Percentiles rank a stretch among this genome's conserved stretches.
phyloP scores from a whole-genome alignment of 2,888 invertebrate genomes.

The Melipona bicolor region DNA sequence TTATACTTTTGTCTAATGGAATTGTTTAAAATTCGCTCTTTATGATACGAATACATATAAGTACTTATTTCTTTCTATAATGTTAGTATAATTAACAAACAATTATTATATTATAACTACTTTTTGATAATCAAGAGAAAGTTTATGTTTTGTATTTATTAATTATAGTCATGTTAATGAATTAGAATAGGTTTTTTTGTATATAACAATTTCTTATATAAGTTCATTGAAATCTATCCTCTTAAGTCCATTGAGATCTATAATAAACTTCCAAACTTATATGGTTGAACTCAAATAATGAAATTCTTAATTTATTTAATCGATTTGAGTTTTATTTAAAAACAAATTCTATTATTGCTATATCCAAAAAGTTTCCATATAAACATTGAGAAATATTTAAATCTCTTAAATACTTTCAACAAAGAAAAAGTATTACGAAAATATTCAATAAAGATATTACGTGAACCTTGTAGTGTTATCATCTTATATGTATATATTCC shows the following conservation, averaged over 20 bases:
- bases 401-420: too few species aligned
- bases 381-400: too few species aligned
- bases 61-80: neutral
- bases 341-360: neutral
- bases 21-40: neutral
- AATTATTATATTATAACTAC: neutral
- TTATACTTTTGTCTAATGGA: neutral
- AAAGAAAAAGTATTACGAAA: neutral
- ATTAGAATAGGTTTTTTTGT: neutral
- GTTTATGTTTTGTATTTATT: neutral
- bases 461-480: neutral
- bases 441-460: neutral
- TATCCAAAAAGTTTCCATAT: neutral
- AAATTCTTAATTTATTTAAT: neutral
- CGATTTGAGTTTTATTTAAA: neutral
- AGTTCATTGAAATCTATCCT: neutral
- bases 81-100: neutral
- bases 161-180: neutral
- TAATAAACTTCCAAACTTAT: slow-evolving; percentile 1
- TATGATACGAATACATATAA: neutral
- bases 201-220: neutral
- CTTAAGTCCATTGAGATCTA: neutral
- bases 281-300: neutral
- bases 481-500: neutral
- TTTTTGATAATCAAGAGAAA: neutral